phyloP scores from a whole-genome alignment of 2,797 vertebrate genomes.

The Fratercula arctica region DNA sequence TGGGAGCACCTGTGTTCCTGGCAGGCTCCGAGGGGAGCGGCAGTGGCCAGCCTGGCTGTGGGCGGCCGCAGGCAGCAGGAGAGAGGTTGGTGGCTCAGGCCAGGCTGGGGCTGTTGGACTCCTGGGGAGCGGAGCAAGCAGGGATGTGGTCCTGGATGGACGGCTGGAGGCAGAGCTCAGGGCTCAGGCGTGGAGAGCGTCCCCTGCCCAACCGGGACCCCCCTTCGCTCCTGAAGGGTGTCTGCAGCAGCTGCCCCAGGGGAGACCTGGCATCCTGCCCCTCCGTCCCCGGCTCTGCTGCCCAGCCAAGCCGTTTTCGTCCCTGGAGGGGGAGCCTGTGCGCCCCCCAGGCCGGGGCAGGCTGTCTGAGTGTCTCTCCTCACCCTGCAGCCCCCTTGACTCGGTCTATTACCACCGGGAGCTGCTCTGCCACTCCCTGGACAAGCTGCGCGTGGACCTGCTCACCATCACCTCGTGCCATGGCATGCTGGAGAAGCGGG shows the following conservation, averaged over 20 bases:
- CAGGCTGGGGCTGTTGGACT: neutral
- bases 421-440: slow-evolving; percentile 92
- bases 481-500: slow-evolving; percentile 89
- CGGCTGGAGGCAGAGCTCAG: neutral
- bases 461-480: slow-evolving; percentile 93
- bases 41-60: fast-evolving
- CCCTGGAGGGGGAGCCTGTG: neutral
- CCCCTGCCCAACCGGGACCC: neutral
- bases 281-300: neutral
- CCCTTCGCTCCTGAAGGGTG: neutral
- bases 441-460: slow-evolving; percentile 92
- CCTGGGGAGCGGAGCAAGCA: fast-evolving
- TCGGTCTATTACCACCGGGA: slow-evolving; percentile 94
- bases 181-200: fast-evolving
- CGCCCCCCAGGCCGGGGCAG: fast-evolving
- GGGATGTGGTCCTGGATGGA: fast-evolving
- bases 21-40: fast-evolving
- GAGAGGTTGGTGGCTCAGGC: neutral
- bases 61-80: neutral
- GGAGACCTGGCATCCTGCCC: neutral
- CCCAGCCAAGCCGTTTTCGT: no score
- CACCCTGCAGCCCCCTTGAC: slow-evolving; percentile 74
- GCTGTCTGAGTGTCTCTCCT: neutral
- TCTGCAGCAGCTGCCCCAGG: no score
- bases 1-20: fast-evolving